A percentile compares a stretch with the other conserved stretches of the same genome.
phyloP scores from a whole-genome alignment of 2,888 invertebrate genomes.

The Macrosiphum euphorbiae region DNA sequence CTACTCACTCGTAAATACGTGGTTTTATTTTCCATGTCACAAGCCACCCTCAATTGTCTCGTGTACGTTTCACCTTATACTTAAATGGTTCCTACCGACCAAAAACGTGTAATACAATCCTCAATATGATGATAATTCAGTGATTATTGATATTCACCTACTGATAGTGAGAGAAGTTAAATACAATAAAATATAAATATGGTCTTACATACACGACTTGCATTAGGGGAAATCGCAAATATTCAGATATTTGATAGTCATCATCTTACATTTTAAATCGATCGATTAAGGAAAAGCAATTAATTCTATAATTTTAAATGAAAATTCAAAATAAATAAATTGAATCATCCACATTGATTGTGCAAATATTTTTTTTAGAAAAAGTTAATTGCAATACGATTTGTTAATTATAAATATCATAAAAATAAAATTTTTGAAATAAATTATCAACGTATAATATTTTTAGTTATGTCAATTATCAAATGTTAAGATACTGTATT shows the following conservation, averaged over 20 bases:
- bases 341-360: not conserved
- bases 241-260: not conserved
- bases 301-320: not conserved
- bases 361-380: not conserved
- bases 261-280: not conserved
- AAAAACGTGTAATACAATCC: not conserved
- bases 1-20: conserved; percentile 21
- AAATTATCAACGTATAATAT: not conserved
- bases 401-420: not conserved
- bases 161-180: not conserved
- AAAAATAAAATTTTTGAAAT: not conserved
- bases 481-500: not conserved
- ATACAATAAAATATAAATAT: not conserved
- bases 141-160: not conserved
- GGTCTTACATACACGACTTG: not conserved
- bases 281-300: not conserved
- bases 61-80: not conserved
- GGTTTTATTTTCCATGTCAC: conserved; percentile 46
- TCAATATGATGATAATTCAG: not conserved
- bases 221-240: not conserved
- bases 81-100: not conserved
- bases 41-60: conserved; percentile 16
- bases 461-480: not conserved
- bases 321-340: not conserved
- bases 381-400: not conserved